Percentiles rank a stretch among this genome's conserved stretches.
Conservation (phyloP, 2,113 vertebrate species). For the Peromyscus maniculatus region DNA sequence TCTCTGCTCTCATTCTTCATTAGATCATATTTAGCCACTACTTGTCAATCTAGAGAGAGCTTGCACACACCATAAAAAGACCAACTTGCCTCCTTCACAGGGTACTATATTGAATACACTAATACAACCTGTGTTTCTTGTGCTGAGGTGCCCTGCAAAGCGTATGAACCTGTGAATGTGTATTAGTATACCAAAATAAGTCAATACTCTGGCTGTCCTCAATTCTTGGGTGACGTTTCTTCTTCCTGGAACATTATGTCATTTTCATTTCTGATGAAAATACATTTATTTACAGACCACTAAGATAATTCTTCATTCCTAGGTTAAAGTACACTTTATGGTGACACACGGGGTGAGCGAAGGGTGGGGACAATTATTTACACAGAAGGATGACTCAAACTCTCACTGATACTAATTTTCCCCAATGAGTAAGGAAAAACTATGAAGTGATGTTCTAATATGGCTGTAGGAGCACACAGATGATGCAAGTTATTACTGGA, state of each 20-base stretch:
- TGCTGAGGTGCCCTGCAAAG: neutral
- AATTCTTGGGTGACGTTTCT: conserved; percentile 12
- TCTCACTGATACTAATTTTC: conserved; percentile 58
- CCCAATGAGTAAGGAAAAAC: conserved; percentile 22
- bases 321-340: conserved; percentile 40
- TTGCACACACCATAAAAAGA: neutral
- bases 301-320: conserved; percentile 59
- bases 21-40: conserved; percentile 37
- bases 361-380: conserved; percentile 67
- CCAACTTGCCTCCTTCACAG: neutral
- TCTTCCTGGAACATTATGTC: neutral
- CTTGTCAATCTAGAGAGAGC: conserved; percentile 19
- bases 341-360: conserved; percentile 47
- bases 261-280: conserved; percentile 10
- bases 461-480: neutral
- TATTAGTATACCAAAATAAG: conserved; percentile 2
- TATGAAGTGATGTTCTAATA: conserved; percentile 53
- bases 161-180: neutral
- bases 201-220: neutral
- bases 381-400: conserved; percentile 65
- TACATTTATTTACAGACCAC: conserved; percentile 38
- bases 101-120: neutral
- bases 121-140: neutral
- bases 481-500: neutral
- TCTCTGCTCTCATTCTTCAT: conserved; percentile 8